Evolutionary conservation across 1,140 invertebrate genomes (phyloP), one percentile per base, ranked within the genome.

Genomic region (Notospermus geniculatus): DNA sequence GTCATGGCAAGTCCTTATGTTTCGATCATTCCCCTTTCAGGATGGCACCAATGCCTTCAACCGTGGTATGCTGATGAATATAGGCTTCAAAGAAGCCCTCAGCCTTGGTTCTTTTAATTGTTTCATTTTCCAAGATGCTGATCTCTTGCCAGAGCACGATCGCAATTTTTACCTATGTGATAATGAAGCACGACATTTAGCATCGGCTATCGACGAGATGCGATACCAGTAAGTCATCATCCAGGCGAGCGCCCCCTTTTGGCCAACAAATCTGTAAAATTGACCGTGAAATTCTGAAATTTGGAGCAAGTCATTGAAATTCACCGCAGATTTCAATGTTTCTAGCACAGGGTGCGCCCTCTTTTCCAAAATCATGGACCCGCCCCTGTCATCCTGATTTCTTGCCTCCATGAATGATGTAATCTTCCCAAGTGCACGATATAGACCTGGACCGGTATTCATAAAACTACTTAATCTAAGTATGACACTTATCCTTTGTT

Each of bases 1-100:
- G 11, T 43, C 19, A 19, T 43, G 39, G 19, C 11, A 43, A 43
- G 19, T 43, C n/a, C n/a, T 88, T 80, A 85, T 87, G 45, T 92
- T 95, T 80, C 89, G 91, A 13, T 57, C 25, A 27, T 15, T 4
- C 28, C 23, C 15, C 52, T 59, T 29, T 32, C 11, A 32, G 23
- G 5, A 7, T 27, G 23, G 23, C 25, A 28, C 23, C 5, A 27
- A 27, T 2, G 66, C 69, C 27, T 80, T 80, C 63, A 79, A 79
- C 66, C 53, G 77, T 60, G 78, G 77, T 19, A 73, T 75, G 41
- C 60, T 80, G 59, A 71, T 80, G 72, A 80, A 80, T 60, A 68
- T 79, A 50, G 78, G 77, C 43, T 79, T 72, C 53, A 53, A 64
- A 17, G 78, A 80, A 54, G 74, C 75, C 23, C 54, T 77, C 41